Percentiles rank a stretch among this genome's conserved stretches.
phyloP scores from a whole-genome alignment of 2,797 vertebrate species.

The Capromys pilorides region DNA sequence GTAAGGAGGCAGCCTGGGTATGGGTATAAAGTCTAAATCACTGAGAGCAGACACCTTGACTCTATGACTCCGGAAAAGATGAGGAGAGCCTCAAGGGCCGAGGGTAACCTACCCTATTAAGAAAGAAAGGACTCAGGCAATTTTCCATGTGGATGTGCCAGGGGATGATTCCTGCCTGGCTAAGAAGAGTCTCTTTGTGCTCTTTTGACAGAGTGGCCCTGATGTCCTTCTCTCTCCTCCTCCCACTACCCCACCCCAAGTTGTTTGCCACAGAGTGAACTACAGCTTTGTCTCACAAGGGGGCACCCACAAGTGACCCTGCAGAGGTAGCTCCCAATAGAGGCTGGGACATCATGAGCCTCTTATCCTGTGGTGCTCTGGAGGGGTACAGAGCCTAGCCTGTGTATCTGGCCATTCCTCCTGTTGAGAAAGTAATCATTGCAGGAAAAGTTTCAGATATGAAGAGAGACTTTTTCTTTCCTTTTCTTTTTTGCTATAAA shows the following conservation, averaged over 20 bases:
- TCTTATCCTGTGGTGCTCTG: background rate
- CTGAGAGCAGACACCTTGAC: background rate
- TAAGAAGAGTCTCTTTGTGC: background rate
- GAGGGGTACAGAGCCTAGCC: background rate
- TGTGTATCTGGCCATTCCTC: background rate
- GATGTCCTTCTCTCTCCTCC: background rate
- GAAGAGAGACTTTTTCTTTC: background rate
- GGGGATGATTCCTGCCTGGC: background rate
- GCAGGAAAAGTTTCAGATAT: background rate
- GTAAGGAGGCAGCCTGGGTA: background rate
- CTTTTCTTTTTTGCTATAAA: background rate
- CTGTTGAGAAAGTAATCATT: background rate
- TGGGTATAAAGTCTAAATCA: background rate
- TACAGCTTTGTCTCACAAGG: background rate
- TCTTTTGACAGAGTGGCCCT: accelerated
- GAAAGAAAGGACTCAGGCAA: background rate
- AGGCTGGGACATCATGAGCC: background rate
- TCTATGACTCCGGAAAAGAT: background rate
- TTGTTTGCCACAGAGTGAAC: background rate
- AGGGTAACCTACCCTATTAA: background rate
- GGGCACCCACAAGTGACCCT: background rate
- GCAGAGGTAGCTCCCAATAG: background rate
- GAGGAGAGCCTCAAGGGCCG: background rate
- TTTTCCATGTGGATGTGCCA: background rate
- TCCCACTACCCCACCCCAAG: background rate